Evolutionary conservation across 2,113 vertebrate species (phyloP).

Genomic region (Leptobrachium leishanense): DNA sequence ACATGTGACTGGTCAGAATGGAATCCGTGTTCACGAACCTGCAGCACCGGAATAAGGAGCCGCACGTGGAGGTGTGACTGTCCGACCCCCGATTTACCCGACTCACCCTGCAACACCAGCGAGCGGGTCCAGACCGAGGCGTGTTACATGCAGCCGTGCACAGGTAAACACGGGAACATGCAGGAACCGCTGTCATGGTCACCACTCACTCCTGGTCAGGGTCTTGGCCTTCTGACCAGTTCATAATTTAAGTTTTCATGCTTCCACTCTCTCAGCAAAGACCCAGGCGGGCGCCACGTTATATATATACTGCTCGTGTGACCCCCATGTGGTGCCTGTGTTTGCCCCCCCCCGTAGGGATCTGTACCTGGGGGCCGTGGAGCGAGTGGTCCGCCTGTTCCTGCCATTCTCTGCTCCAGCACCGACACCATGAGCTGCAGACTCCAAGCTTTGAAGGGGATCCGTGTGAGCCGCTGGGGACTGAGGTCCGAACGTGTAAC

Average conservation of each 20-base stretch:
- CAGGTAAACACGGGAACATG: constrained; percentile 56
- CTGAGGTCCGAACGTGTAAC: constrained; percentile 65
- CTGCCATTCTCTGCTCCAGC: constrained; percentile 69
- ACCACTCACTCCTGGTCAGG: no score
- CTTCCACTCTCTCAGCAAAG: no score
- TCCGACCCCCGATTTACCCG: constrained; percentile 46
- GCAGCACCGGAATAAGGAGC: constrained; percentile 70
- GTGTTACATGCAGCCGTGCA: constrained; percentile 77
- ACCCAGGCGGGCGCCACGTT: no score
- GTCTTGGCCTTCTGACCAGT: no score
- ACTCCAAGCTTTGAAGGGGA: constrained; percentile 61
- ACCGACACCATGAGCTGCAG: constrained; percentile 71
- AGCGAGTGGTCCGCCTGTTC: constrained; percentile 74
- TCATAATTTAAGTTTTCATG: no score
- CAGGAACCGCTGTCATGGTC: no score
- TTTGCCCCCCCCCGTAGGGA: constrained; percentile 42
- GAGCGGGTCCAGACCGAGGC: constrained; percentile 68
- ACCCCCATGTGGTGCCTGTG: not conserved
- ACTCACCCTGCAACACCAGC: constrained; percentile 59
- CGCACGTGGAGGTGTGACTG: constrained; percentile 72
- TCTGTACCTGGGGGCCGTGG: constrained; percentile 75
- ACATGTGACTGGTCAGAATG: constrained; percentile 78
- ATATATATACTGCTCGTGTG: no score
- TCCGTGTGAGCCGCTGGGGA: constrained; percentile 69
- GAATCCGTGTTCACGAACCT: constrained; percentile 77